Base-by-base conservation (phyloP, 2,113 vertebrate genomes). In the Tilapia sparmanii region DNA sequence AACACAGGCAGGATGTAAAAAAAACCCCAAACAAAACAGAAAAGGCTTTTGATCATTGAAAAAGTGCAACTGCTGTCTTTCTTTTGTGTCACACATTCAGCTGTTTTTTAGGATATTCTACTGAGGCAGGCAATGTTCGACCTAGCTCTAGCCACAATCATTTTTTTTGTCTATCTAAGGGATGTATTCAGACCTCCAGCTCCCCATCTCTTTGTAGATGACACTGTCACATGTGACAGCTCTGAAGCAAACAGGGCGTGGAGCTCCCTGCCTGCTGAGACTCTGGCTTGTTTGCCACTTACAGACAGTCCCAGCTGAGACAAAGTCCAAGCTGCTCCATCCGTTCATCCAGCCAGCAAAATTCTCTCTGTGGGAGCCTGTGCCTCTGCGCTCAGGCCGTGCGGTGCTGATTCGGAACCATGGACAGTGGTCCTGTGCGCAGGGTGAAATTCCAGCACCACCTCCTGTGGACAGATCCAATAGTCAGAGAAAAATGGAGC, bases 221-320 rank as follows among this genome's bases (percentile, higher is more conserved):
- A 90, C 47, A 22, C 86, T 84, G 89, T 88, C 90, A 91, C 85
- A 84, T 91, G 87, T 91, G 94, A 89, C 88, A 93, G 92, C 83
- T 93, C 86, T 80, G 91, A 82, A 82, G 90, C 89, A 85, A 91
- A 87, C 92, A 90, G 89, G 92, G 91, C 84, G 83, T 91, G 91
- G 82, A 93, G 86, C 91, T 57, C 42, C 50, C 85, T 54, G 86
- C 90, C 92, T 87, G 86, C 83, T 61, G 86, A 85, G 52, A 78
- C 81, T 80, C 61, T 4, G 71, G 11, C 73, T 85, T 84, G 81
- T 88, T 90, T 89, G 85, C 35, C 40, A 71, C 81, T 81, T 87
- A 66, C 86, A 88, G 86, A 85, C 55, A 31, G 84, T 88, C 81
- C 68, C n/a, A 24, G 76, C 83, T 86, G 61, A 90, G 54, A 82